Base-by-base conservation (phyloP, 2,888 invertebrate species). In the Lacanobia oleracea region DNA sequence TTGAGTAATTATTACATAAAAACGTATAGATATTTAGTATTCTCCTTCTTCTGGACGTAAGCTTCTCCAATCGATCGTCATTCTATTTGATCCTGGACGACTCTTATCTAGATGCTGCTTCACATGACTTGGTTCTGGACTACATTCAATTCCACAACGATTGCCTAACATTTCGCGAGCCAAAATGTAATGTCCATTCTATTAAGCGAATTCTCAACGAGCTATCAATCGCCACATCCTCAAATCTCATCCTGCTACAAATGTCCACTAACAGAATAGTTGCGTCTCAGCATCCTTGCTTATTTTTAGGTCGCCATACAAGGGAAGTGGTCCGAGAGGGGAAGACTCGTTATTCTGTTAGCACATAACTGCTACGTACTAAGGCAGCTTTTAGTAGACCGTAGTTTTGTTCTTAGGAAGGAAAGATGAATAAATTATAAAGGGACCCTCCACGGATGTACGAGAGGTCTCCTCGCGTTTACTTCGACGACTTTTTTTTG, bases 221-320 rank as follows among this genome's bases (percentile, higher is more conserved):
- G 74, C 68, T 75, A 81, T 79, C 73, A 70, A 74, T 61, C 61
- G 68, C 65, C 68, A 67, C 63, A 80, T 61, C 76, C 75, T 72
- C 68, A 53, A 63, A 72, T 86, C 75, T 77, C 79, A 67, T 77
- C 82, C 86, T 84, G 84, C 81, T 86, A 72, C 81, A 83, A 84
- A 86, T 86, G 77, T 83, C 71, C 61, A 70, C 77, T 77, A 72
- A 77, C 82, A 83, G 77, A 85, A 84, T 86, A 85, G 82, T 88
- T 87, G 87, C 81, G 83, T 87, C 82, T 82, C 78, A 81, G 73
- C 67, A 75, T 81, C 79, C 86, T 89, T 85, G 86, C 83, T 89
- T 91, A 93, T 94, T 91, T 94, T 93, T 92, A 93, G 92, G 92
- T 91, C 91, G 88, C 79, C 87, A 82, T 86, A 84, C 85, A 88